Percentiles rank a stretch among this genome's conserved stretches.
These are phyloP conservation scores for Dolichopus griseipennis DNA, from an alignment of 2,888 invertebrate species.

Conservation along the genomic window DNA sequence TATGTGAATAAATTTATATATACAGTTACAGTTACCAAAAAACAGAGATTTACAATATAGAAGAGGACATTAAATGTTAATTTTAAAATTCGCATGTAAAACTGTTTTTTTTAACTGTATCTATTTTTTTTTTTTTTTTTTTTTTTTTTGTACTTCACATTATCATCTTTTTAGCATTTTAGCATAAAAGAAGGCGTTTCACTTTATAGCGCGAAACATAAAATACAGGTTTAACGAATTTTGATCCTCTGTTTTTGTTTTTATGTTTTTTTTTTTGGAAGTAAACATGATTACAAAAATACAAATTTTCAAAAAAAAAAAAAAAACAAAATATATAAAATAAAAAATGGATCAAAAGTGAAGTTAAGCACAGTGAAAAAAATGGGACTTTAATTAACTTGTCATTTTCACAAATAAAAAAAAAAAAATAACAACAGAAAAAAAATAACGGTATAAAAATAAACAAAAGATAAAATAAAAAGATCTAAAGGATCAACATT, in stretches of 20 bases:
- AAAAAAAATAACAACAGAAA: too few relatives aligned
- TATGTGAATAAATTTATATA: too few relatives aligned
- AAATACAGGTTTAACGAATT: neutral
- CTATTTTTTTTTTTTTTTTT: neutral
- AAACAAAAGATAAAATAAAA: neutral
- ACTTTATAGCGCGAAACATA: neutral
- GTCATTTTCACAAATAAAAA: neutral
- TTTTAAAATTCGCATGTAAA: neutral
- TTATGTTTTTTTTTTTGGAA: too few relatives aligned
- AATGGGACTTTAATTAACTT: conserved; percentile 1
- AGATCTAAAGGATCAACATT: neutral
- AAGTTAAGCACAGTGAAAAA: neutral
- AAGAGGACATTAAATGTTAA: neutral
- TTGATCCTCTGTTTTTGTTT: too few relatives aligned
- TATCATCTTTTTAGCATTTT: neutral
- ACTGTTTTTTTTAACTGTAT: neutral
- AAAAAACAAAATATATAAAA: too few relatives aligned
- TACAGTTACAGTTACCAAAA: too few relatives aligned
- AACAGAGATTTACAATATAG: too few relatives aligned
- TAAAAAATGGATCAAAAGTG: neutral
- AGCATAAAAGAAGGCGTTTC: neutral
- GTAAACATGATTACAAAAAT: too few relatives aligned
- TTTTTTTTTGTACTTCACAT: neutral
- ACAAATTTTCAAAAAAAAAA: too few relatives aligned
- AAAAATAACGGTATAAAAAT: too few relatives aligned